A percentile compares a stretch with the other conserved stretches of the same genome.
Evolutionary conservation across 2,888 invertebrate species (phyloP).

Genomic region (Salticus scenicus): DNA sequence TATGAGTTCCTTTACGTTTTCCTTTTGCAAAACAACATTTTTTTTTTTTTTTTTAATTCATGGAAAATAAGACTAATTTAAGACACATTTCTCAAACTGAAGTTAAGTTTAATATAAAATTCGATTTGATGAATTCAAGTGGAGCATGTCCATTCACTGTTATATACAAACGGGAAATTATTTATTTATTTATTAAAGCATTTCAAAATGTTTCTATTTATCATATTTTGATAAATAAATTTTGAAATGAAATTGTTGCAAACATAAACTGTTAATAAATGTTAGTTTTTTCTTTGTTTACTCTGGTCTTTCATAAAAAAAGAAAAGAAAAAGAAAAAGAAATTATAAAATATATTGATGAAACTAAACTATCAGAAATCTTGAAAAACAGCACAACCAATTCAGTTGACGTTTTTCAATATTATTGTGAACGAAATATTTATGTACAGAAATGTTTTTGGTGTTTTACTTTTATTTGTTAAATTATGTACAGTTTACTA

Average conservation of each 20-base stretch:
- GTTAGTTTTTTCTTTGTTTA: background rate
- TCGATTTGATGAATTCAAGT: no score
- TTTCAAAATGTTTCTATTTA: background rate
- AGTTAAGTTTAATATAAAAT: no score
- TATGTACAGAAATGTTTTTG: conserved; percentile 16
- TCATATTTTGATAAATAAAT: background rate
- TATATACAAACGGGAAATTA: background rate
- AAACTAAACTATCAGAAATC: background rate
- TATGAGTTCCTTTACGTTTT: no score
- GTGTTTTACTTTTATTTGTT: conserved; percentile 9
- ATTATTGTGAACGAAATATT: background rate
- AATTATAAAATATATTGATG: background rate
- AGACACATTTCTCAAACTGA: no score
- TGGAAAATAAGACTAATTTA: no score
- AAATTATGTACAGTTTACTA: conserved; percentile 14
- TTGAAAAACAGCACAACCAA: background rate
- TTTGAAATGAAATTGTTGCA: background rate
- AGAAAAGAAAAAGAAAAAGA: no score
- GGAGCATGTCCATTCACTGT: background rate
- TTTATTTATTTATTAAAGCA: conserved; percentile 14
- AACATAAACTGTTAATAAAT: background rate
- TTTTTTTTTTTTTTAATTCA: no score
- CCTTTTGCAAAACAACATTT: no score
- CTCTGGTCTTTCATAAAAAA: background rate
- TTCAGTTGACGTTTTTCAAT: background rate